Base-by-base conservation (phyloP, 2,113 vertebrate genomes). In the Cyphomyrus discorhynchus region DNA sequence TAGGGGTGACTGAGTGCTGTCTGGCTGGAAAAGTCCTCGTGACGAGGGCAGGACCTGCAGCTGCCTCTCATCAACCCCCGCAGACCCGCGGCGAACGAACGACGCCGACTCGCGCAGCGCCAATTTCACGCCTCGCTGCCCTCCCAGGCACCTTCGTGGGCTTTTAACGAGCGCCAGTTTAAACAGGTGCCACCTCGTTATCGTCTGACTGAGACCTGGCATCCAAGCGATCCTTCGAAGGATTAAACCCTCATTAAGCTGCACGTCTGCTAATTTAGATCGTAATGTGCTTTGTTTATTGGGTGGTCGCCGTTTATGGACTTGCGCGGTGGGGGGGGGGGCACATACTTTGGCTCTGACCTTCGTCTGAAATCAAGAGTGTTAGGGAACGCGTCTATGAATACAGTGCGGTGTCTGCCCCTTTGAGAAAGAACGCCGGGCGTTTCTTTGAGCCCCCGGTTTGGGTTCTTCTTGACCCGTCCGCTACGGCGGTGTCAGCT, bases 161-260 rank as follows among this genome's bases (percentile, higher is more conserved):
- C 88, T 77, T 89, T 10, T 27, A 45, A 80, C 39, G 50, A 50
- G 88, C n/a, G 46, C 47, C 70, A 52, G 11, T 50, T 89, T 89
- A 82, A 82, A 80, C 88, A 80, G 88, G 66, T 74, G 88, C 45
- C 17, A 74, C 42, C 88, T 88, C 49, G 50, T 88, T 82, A 47
- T 82, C 70, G 5, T n/a, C 47, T 42, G 35, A 42, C 74, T 39
- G 70, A 74, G 42, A 49, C 11, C 74, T 80, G 74, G 35, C 74
- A 42, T 42, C 35, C 31, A 17, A 19, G 35, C 35, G 17, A 80
- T 42, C 31, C 47, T 47, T 27, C 83, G 24, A 47, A 50, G 45
- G 83, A 80, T n/a, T 86, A 86, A 27, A 15, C 46, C 83, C 83
- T 86, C 83, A 86, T 86, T 86, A 86, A 27, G 46, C 45, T 86